These are phyloP conservation scores for Melipona quadrifasciata DNA, from an alignment of 1,140 invertebrate genomes.

Conservation along the genomic window DNA sequence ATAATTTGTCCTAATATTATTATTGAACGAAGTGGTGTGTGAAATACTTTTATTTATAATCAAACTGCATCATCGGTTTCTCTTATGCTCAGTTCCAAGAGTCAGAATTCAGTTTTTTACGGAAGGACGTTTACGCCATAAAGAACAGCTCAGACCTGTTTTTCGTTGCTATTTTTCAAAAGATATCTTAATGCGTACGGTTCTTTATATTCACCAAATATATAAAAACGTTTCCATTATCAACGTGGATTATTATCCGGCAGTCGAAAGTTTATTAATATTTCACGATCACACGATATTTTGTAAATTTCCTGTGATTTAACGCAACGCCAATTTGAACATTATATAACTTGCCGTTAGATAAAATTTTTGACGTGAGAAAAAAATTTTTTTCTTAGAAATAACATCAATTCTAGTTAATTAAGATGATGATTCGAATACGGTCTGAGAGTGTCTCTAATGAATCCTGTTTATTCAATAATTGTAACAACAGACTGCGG, in stretches of 20 bases:
- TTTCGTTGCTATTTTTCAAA: too few species aligned
- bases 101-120: neutral
- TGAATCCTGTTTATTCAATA: neutral
- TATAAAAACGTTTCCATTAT: neutral
- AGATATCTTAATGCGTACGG: neutral
- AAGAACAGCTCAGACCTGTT: neutral
- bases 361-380: constrained; percentile 24
- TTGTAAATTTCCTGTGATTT: constrained; percentile 8
- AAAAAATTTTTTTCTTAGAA: constrained; percentile 12
- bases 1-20: too few species aligned
- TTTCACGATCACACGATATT: neutral
- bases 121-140: neutral
- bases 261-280: neutral
- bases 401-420: neutral
- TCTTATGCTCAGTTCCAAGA: neutral
- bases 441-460: neutral
- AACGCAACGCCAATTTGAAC: constrained; percentile 37
- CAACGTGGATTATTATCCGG: too few species aligned
- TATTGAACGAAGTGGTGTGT: neutral
- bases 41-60: neutral
- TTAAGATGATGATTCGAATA: neutral
- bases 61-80: neutral
- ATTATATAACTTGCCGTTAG: constrained; percentile 42
- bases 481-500: too few species aligned
- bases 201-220: neutral